These are phyloP conservation scores for Catharus minimus DNA, from an alignment of 2,113 vertebrate genomes.

Conservation along the genomic window DNA sequence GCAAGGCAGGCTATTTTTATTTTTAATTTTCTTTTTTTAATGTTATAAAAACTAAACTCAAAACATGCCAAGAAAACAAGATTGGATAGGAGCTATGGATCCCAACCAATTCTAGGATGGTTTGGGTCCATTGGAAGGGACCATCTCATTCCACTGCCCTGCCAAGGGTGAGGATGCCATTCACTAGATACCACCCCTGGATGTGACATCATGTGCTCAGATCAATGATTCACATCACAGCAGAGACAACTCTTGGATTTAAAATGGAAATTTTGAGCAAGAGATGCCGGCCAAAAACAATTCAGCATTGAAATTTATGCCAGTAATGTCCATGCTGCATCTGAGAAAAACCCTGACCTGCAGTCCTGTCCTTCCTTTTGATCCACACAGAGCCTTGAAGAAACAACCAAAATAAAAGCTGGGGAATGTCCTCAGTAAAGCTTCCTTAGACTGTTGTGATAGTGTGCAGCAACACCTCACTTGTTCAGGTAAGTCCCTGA, in stretches of 20 bases:
- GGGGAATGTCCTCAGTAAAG: neutral
- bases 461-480: neutral
- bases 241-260: neutral
- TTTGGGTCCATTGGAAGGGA: neutral
- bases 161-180: neutral
- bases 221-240: neutral
- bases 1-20: neutral
- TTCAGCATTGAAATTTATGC: neutral
- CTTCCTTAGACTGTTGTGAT: neutral
- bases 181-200: neutral
- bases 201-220: neutral
- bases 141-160: neutral
- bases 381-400: neutral
- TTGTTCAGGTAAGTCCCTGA: neutral
- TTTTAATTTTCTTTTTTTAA: neutral
- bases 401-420: neutral
- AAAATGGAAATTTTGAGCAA: neutral
- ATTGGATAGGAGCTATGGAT: neutral
- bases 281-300: neutral
- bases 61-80: neutral
- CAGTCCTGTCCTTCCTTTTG: neutral
- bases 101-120: neutral
- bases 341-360: conserved; percentile 30
- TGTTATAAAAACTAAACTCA: neutral
- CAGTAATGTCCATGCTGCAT: neutral